Evolutionary conservation across 64 coral and sea anemone species (phyloP).

Genomic region (Dendronephthya gigantea): DNA sequence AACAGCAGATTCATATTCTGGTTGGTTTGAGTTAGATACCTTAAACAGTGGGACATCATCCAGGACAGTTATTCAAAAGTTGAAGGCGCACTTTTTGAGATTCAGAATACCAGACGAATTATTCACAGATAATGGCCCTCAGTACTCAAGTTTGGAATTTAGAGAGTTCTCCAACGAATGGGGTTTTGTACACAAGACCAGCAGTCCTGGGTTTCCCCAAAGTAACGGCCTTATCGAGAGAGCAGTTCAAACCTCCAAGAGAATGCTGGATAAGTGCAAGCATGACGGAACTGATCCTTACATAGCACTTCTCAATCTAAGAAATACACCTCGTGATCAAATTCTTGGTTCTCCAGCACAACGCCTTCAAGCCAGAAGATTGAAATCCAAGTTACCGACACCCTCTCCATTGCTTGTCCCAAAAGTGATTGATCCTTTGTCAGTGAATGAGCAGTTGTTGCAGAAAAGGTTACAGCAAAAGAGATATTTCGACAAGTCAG

Average conservation of each 20-base stretch:
- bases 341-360: conserved; percentile 15
- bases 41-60: neutral
- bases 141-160: conserved; percentile 25
- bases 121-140: conserved; percentile 12
- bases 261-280: conserved; percentile 11
- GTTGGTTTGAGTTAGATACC: conserved; percentile 30
- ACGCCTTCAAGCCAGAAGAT: conserved; percentile 5
- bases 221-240: conserved; percentile 24
- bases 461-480: conserved; percentile 9
- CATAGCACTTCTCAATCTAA: neutral
- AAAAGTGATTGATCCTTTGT: conserved; percentile 1
- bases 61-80: conserved; percentile 12
- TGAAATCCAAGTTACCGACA: conserved; percentile 23
- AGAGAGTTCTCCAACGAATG: neutral
- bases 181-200: conserved; percentile 33
- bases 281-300: conserved; percentile 2
- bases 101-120: conserved; percentile 26
- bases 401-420: neutral
- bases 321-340: conserved; percentile 23
- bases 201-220: conserved; percentile 23
- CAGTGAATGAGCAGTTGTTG: neutral
- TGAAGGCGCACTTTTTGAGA: conserved; percentile 9
- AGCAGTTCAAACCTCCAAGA: conserved; percentile 28
- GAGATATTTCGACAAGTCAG: conserved; percentile 15
- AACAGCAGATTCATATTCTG: conserved; percentile 25